Evolutionary conservation across 1,140 invertebrate genomes (phyloP), one percentile per base, ranked within the genome.

Genomic region (Hycleus phaleratus): DNA sequence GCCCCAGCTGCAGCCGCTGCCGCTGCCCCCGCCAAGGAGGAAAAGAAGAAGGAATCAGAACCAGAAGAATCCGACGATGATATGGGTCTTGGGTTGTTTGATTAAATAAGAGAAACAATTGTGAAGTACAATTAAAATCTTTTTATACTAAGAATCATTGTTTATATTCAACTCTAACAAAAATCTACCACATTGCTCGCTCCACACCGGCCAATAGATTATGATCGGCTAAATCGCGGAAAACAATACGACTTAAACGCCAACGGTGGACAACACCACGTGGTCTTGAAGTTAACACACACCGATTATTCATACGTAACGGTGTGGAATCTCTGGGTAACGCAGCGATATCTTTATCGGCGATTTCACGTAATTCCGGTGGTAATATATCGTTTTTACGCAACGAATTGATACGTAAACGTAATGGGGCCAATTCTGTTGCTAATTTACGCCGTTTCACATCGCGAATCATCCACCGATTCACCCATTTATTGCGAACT

Each of bases 1-100:
- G 79, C 81, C 56, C 82, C 85, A 46, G 82, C 82, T 45, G 82
- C 83, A 44, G 82, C 85, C 46, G 82, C 82, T 45, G 82, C 83
- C 44, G 84, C 83, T 63, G 83, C 82, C 51, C 76, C 79, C 49
- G 78, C 80, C 53, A 82, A 84, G 61, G 84, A 90, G 70, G 86
- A 91, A 71, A 86, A 91, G 74, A 89, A 93, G 78, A 91, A 95
- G 74, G 83, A 88, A 70, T 80, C 84, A 68, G 86, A 89, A 73
- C 85, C 87, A 67, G 88, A 90, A 80, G 90, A 91, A 76, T 87
- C 85, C 49, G 93, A 96, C 72, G 93, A 95, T 70, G 94, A 96
- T 74, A 95, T 97, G 92, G 93, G 93, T 73, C 95, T 97, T 75
- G 90, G 84, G 82, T 81, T 88, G 66, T 88, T 88, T 71, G 85